Evolutionary conservation across 2,888 invertebrate genomes (phyloP).

Genomic region (Hyalella azteca): DNA sequence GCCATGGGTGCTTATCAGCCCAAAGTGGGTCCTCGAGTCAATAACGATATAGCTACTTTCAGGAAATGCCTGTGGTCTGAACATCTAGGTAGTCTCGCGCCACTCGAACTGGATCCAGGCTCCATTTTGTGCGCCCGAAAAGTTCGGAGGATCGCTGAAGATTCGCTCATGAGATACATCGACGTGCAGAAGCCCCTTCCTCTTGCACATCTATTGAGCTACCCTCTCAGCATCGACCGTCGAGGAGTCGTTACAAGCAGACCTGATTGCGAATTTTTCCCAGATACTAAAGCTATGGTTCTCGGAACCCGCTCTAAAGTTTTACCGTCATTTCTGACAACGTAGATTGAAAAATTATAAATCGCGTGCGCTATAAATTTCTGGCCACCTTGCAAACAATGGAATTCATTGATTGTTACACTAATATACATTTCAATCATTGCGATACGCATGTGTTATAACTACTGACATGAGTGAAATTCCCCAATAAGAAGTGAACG

Average conservation of each 20-base stretch:
- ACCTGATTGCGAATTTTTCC: constrained; percentile 52
- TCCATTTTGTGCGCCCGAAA: constrained; percentile 42
- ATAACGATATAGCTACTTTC: constrained; percentile 53
- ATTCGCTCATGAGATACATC: constrained; percentile 43
- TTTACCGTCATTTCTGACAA: constrained; percentile 11
- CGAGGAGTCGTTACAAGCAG: constrained; percentile 48
- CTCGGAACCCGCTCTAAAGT: constrained; percentile 21
- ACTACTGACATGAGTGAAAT: too few relatives aligned
- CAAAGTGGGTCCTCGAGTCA: background rate
- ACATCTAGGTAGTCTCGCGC: constrained; percentile 51
- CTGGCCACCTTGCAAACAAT: too few relatives aligned
- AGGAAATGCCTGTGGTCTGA: constrained; percentile 55
- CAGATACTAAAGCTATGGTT: constrained; percentile 49
- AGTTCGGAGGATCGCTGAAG: constrained; percentile 47
- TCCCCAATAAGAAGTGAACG: too few relatives aligned
- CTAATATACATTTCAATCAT: too few relatives aligned
- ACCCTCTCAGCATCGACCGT: constrained; percentile 50
- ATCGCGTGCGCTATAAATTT: too few relatives aligned
- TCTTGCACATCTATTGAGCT: constrained; percentile 49
- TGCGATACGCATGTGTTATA: too few relatives aligned
- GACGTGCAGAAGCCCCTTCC: constrained; percentile 42
- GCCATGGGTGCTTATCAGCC: constrained; percentile 58
- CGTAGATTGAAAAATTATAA: too few relatives aligned
- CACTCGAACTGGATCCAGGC: constrained; percentile 47
- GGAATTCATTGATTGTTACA: too few relatives aligned